Conservation (phyloP, 2,888 invertebrate genomes). For the Chorisops tibialis region DNA sequence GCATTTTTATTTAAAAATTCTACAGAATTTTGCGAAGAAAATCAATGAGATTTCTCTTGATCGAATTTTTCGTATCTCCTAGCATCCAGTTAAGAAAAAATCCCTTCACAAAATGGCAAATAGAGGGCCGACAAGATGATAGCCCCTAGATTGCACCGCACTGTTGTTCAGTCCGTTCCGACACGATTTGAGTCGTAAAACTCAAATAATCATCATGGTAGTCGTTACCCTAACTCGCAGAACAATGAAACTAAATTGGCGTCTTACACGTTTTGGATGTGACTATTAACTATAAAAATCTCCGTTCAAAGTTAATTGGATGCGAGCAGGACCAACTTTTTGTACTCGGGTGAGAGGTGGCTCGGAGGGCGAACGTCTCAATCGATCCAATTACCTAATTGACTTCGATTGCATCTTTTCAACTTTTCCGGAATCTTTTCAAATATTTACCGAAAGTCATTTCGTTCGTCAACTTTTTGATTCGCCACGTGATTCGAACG, state of each 20-base stretch:
- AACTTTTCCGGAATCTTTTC: neutral
- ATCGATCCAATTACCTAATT: neutral
- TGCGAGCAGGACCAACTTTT: too few species aligned
- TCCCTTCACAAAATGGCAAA: too few species aligned
- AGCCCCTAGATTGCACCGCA: neutral
- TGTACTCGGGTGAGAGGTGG: too few species aligned
- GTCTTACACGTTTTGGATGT: neutral
- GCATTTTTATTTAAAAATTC: too few species aligned
- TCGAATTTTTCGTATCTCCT: too few species aligned
- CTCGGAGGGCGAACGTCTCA: neutral
- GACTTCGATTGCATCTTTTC: neutral
- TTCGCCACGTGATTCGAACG: neutral
- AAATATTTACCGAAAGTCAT: conserved; percentile 1
- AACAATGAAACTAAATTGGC: conserved; percentile 4
- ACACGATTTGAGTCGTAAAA: conserved; percentile 9
- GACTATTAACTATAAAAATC: neutral
- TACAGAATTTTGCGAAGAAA: too few species aligned
- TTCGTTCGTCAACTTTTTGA: neutral
- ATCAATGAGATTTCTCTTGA: too few species aligned
- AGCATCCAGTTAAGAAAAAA: too few species aligned
- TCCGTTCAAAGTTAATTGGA: conserved; percentile 4
- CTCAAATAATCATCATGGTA: conserved; percentile 6
- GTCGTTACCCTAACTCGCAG: neutral
- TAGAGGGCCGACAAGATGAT: too few species aligned
- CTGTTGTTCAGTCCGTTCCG: neutral